Evolutionary conservation across 2,888 invertebrate species (phyloP).

Genomic region (Drosophila meridiana): DNA sequence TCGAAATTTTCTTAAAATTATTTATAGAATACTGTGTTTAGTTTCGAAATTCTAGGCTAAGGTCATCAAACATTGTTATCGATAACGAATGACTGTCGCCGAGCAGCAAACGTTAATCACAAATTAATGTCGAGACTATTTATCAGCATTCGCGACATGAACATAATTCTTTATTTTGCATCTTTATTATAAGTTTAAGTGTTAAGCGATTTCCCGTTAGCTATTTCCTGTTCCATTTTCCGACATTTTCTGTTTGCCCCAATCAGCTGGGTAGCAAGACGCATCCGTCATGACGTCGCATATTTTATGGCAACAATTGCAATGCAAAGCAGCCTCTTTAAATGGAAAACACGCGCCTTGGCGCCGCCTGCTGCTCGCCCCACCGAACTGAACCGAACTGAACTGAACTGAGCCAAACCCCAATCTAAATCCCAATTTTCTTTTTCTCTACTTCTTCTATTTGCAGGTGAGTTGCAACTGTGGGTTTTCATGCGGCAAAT

Average conservation of each 20-base stretch:
- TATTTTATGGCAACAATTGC: constrained; percentile 68
- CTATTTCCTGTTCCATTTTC: constrained; percentile 15
- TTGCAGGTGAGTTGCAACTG: constrained; percentile 53
- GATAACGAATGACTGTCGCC: background rate
- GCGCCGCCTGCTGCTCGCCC: background rate
- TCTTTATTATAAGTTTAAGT: background rate
- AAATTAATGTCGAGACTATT: background rate
- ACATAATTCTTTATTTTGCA: constrained; percentile 1
- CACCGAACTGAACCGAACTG: background rate
- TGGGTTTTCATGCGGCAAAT: constrained; percentile 7
- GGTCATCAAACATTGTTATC: background rate
- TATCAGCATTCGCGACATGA: background rate
- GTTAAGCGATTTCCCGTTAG: constrained; percentile 32
- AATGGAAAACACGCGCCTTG: constrained; percentile 69
- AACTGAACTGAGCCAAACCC: constrained; percentile 7
- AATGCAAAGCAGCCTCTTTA: constrained; percentile 71
- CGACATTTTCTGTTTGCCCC: constrained; percentile 16
- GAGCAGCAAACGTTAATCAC: background rate
- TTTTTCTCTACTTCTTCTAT: constrained; percentile 6
- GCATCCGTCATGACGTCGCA: constrained; percentile 52
- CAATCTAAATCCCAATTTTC: constrained; percentile 16
- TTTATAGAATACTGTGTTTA: too few species aligned
- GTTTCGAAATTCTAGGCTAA: background rate
- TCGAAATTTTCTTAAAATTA: background rate
- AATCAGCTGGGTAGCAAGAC: constrained; percentile 8